Conservation (phyloP, 2,888 invertebrate genomes). For the Amblyjoppa proteus region DNA sequence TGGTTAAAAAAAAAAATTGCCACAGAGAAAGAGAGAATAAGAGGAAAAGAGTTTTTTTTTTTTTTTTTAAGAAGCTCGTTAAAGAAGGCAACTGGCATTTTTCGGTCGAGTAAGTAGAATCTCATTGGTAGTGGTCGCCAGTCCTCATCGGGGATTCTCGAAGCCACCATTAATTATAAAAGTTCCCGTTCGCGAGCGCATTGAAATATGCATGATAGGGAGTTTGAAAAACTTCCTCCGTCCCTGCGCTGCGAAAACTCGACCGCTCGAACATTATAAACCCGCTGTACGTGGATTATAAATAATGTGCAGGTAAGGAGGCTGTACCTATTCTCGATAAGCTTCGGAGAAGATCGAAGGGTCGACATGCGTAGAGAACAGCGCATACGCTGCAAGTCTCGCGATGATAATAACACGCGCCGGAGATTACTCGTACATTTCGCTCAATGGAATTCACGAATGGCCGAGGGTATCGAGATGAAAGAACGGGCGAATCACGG, state of each 20-base stretch:
- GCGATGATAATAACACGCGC: background rate
- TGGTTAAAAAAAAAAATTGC: background rate
- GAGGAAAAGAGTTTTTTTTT: background rate
- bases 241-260: slow-evolving; percentile 46
- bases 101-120: slow-evolving; percentile 4
- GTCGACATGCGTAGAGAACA: background rate
- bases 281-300: slow-evolving; percentile 14
- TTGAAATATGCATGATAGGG: slow-evolving; percentile 62
- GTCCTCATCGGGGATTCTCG: slow-evolving; percentile 39
- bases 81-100: slow-evolving; percentile 8
- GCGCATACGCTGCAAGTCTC: background rate
- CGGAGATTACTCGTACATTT: background rate
- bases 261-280: slow-evolving; percentile 24
- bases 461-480: background rate
- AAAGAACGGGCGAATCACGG: too few species aligned
- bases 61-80: slow-evolving; percentile 32
- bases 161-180: slow-evolving; percentile 58
- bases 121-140: background rate
- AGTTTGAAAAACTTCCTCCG: slow-evolving; percentile 53
- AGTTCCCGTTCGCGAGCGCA: slow-evolving; percentile 39
- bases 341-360: slow-evolving; percentile 30
- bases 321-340: slow-evolving; percentile 26
- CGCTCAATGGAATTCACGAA: background rate
- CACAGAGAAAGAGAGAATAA: background rate
- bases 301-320: slow-evolving; percentile 22